Base-by-base conservation (phyloP, 2,113 vertebrate species). In the Desmodus rotundus region DNA sequence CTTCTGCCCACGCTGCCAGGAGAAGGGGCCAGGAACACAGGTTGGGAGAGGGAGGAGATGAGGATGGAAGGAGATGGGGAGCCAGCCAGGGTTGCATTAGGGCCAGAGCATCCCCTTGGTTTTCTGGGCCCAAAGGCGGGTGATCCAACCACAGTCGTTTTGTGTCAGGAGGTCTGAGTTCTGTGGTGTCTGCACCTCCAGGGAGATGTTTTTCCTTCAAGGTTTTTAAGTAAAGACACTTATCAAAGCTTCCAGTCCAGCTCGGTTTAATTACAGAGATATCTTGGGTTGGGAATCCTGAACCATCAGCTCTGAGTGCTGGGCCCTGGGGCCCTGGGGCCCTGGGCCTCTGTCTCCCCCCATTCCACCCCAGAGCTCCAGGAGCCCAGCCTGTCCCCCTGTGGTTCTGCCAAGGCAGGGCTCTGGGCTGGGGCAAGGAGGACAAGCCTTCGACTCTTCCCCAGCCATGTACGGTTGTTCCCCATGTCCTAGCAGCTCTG, bases 401-500 rank as follows among this genome's bases (percentile, higher is more conserved):
- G 9, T 0, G 1, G 67, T 19, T 19, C 67, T 74, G 56, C 92
- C 15, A 45, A 54, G 41, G 73, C 73, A 52, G 65, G 63, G 22
- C 77, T 81, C 1, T 1, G 36, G 73, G 88, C 67, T 26, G 80
- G 31, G 33, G 50, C 36, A 10, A 33, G 47, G 41, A 31, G 9
- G 22, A 58, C 2, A 2, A 47, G 61, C 24, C 47, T 6, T 52
- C 68, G 52, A 22, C 38, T 84, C 13, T 58, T 65, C 68, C 67
- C 26, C 68, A 38, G 11, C 54, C 4, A 1, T 0, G 3, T 3
- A 0, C 45, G 63, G 83, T 33, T 83, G 78, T 52, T 22, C 68
- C 50, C 80, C n/a, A 1, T 95, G 92, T 83, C 82, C 78, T 78
- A 38, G 72, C 97, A 98, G 97, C 93, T 56, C 81, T 97, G 93